Percentiles rank a stretch among this genome's conserved stretches.
Evolutionary conservation across 2,888 invertebrate genomes (phyloP).

Genomic region (Ophioninae sp.): DNA sequence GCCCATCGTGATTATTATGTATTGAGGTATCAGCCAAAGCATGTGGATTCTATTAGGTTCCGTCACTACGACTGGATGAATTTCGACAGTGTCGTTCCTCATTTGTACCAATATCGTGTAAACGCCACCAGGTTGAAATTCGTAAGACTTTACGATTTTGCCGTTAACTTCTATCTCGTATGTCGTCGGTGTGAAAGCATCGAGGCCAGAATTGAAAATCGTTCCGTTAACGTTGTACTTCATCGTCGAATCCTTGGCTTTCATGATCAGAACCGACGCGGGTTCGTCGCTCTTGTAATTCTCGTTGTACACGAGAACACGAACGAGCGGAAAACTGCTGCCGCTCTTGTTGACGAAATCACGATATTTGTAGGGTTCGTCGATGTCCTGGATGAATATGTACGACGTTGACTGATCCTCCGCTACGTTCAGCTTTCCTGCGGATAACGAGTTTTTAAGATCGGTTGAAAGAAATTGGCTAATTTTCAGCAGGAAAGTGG

Average conservation of each 20-base stretch:
- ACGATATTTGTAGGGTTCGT: conserved; percentile 33
- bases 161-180: conserved; percentile 80
- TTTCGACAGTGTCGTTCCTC: conserved; percentile 66
- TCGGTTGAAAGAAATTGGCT: not conserved
- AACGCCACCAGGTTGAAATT: conserved; percentile 85
- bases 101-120: conserved; percentile 84
- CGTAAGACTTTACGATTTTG: conserved; percentile 75
- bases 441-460: not conserved
- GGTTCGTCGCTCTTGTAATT: conserved; percentile 18
- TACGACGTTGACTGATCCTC: conserved; percentile 66
- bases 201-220: conserved; percentile 58
- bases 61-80: conserved; percentile 82
- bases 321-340: conserved; percentile 76
- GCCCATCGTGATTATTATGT: conserved; percentile 93
- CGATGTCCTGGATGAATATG: conserved; percentile 42
- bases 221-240: conserved; percentile 18
- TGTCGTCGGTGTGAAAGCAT: conserved; percentile 76
- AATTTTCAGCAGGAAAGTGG: not conserved
- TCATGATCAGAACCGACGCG: conserved; percentile 27
- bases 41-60: conserved; percentile 90
- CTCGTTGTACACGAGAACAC: conserved; percentile 75
- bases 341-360: conserved; percentile 75
- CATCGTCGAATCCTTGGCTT: not conserved
- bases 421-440: conserved; percentile 5
- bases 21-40: conserved; percentile 94